Conservation (phyloP, 2,113 vertebrate genomes). For the Bambusicola thoracicus region DNA sequence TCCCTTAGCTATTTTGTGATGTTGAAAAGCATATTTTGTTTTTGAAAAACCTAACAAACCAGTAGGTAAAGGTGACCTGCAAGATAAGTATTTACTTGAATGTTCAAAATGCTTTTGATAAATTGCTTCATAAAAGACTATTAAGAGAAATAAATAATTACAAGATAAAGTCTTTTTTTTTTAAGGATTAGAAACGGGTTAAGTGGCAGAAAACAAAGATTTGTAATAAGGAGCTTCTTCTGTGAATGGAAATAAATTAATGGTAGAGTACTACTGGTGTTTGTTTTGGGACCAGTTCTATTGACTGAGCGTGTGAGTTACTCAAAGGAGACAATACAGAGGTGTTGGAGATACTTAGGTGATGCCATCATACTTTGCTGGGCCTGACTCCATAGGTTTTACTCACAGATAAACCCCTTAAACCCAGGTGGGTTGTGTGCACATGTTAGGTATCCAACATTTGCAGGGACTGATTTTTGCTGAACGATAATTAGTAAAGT, state of each 20-base stretch:
- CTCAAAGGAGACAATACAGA: not conserved
- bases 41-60: conserved; percentile 65
- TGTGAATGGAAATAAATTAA: conserved; percentile 43
- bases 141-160: conserved; percentile 66
- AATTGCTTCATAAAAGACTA: conserved; percentile 59
- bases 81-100: conserved; percentile 53
- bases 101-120: conserved; percentile 67
- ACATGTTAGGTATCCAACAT: not conserved
- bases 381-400: not conserved
- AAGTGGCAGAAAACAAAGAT: conserved; percentile 48
- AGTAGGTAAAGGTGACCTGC: conserved; percentile 59
- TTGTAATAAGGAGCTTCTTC: conserved; percentile 15
- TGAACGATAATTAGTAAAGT: not conserved
- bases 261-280: not conserved
- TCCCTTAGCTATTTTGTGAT: conserved; percentile 52
- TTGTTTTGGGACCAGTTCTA: not conserved
- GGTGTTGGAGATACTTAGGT: not conserved
- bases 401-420: not conserved
- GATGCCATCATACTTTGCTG: not conserved
- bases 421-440: not conserved
- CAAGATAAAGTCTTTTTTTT: conserved; percentile 41
- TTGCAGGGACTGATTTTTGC: not conserved
- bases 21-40: conserved; percentile 58
- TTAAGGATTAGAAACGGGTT: conserved; percentile 62
- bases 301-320: not conserved